phyloP scores from a whole-genome alignment of 2,888 invertebrate genomes.

The Molanna angustata region DNA sequence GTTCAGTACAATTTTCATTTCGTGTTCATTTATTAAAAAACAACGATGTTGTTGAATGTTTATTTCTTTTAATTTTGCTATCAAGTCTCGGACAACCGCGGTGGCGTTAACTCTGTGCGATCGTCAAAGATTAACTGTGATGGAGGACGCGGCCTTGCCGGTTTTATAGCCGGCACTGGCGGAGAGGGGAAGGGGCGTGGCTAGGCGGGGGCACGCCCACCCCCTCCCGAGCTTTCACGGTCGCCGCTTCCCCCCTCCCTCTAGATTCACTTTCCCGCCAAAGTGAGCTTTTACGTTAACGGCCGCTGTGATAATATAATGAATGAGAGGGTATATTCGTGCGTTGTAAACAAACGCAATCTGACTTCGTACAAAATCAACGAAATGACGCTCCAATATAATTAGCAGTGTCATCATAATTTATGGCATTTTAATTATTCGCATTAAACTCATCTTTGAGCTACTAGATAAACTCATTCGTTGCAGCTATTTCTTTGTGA shows the following conservation, averaged over 20 bases:
- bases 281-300: neutral
- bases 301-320: neutral
- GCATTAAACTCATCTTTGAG: too few relatives aligned
- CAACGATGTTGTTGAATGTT: neutral
- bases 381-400: too few relatives aligned
- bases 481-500: too few relatives aligned
- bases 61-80: neutral
- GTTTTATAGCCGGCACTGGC: slow-evolving; percentile 49
- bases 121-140: slow-evolving; percentile 43
- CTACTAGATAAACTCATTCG: too few relatives aligned
- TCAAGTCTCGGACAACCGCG: slow-evolving; percentile 35
- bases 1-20: too few relatives aligned
- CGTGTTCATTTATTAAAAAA: neutral
- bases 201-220: slow-evolving; percentile 18
- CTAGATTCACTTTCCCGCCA: slow-evolving; percentile 1
- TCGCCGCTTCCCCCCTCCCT: slow-evolving; percentile 8
- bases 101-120: slow-evolving; percentile 39
- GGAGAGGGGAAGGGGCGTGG: too few relatives aligned
- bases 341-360: neutral
- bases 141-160: slow-evolving; percentile 53
- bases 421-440: too few relatives aligned
- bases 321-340: neutral
- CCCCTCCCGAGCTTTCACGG: slow-evolving; percentile 20
- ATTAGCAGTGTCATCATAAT: too few relatives aligned
- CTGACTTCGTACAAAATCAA: too few relatives aligned